Base-by-base conservation (phyloP, 2,888 invertebrate species). In the Epicampocera succincta region DNA sequence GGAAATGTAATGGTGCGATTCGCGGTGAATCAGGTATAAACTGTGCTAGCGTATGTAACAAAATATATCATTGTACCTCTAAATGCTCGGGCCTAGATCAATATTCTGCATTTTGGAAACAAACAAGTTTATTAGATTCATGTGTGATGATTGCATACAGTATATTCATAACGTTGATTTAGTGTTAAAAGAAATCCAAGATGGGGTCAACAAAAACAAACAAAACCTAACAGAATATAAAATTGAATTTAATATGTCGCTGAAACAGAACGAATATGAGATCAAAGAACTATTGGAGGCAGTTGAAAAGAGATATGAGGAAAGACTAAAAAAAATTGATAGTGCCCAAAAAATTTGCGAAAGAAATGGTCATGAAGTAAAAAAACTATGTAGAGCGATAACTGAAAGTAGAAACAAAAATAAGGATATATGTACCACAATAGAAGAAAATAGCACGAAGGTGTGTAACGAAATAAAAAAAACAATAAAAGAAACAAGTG, bases 401-500 rank as follows among this genome's bases (percentile, higher is more conserved):
- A 29, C 25, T 15, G 38, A 56, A 12, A 15, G 13, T 29, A n/a
- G 29, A 25, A 25, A 54, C 8, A 56, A 58, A 13, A 58, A 58
- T 17, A 19, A 58, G 11, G 19, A 58, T 19, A 58, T 58, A 4
- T 40, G 3, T 12, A 15, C 40, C 12, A 19, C 8, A 3, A 40
- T 58, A n/a, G 58, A 58, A 40, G 21, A 58, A 17, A 40, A 58
- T 6, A 61, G 25, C 19, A 8, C 4, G 0, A 21, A 44, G 11
- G 42, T 60, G 44, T 61, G 61, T 15, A 42, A 25, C 25, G 44
- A 54, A 54, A 29, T 54, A n/a, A 54, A 29, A 33, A 54, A 54
- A 29, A 15, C 15, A 8, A 54, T 54, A 5, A 54, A 38, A 38
- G 56, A 17, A 12, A 38, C 33, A 56, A 56, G 3, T 2, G 17